Percentiles rank a stretch among this genome's conserved stretches.
These are phyloP conservation scores for Lasioglossum zephyrum DNA, from an alignment of 2,888 invertebrate species.

Conservation along the genomic window DNA sequence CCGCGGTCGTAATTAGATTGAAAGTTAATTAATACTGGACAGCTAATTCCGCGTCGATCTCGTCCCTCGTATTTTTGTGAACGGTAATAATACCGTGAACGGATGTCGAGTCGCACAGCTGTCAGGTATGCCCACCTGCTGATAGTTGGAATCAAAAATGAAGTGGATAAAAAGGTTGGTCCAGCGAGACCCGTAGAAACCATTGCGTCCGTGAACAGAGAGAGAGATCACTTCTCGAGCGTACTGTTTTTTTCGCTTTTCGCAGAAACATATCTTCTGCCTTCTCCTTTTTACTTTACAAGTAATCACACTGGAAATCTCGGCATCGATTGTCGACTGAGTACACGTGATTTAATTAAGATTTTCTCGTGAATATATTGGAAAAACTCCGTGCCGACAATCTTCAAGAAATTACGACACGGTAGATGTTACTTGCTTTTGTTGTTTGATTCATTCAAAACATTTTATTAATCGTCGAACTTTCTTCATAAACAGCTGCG, in stretches of 20 bases:
- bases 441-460: neutral
- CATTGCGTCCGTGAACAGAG: conserved; percentile 30
- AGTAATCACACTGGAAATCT: neutral
- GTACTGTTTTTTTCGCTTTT: neutral
- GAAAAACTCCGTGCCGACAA: neutral
- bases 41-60: conserved; percentile 71
- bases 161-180: conserved; percentile 64
- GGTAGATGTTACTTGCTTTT: neutral
- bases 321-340: neutral
- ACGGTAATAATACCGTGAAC: conserved; percentile 74
- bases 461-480: neutral
- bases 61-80: conserved; percentile 67
- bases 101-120: conserved; percentile 68
- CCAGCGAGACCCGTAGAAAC: conserved; percentile 44
- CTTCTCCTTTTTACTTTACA: neutral
- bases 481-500: no score
- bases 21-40: conserved; percentile 73
- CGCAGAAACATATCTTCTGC: neutral
- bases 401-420: neutral
- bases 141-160: conserved; percentile 68
- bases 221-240: conserved; percentile 38
- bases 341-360: neutral
- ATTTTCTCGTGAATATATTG: neutral
- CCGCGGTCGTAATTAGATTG: conserved; percentile 66
- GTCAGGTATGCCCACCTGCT: conserved; percentile 73